A percentile compares a stretch with the other conserved stretches of the same genome.
Evolutionary conservation across 2,888 invertebrate genomes (phyloP).

Genomic region (Acrocyrtus sp.): DNA sequence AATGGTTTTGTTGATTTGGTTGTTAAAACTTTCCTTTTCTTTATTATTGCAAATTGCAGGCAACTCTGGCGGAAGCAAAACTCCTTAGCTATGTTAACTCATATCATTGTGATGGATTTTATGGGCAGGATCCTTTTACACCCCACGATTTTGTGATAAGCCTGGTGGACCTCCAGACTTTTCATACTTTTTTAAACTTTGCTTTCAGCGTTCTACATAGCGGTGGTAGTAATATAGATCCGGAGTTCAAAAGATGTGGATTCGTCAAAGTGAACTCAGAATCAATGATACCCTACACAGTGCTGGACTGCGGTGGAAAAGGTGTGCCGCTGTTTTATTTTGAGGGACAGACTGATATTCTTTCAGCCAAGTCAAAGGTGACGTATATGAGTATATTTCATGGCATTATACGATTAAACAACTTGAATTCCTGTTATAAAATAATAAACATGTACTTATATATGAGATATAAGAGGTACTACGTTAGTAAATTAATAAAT

Average conservation of each 20-base stretch:
- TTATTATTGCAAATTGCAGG: slow-evolving; percentile 57
- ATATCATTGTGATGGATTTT: slow-evolving; percentile 90
- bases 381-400: too few species aligned
- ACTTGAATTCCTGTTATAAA: too few species aligned
- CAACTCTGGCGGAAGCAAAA: slow-evolving; percentile 86
- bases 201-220: slow-evolving; percentile 75
- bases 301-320: slow-evolving; percentile 79
- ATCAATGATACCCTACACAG: slow-evolving; percentile 92
- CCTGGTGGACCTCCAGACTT: slow-evolving; percentile 86
- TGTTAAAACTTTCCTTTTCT: too few species aligned
- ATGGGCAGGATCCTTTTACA: slow-evolving; percentile 87
- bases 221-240: slow-evolving; percentile 62
- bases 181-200: slow-evolving; percentile 89
- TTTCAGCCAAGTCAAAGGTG: slow-evolving; percentile 87
- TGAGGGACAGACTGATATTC: slow-evolving; percentile 86
- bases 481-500: too few species aligned
- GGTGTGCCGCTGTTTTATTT: slow-evolving; percentile 93
- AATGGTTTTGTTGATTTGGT: too few species aligned
- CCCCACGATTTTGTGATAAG: slow-evolving; percentile 90
- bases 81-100: slow-evolving; percentile 92
- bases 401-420: too few species aligned
- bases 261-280: slow-evolving; percentile 93
- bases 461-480: too few species aligned
- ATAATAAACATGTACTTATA: too few species aligned
- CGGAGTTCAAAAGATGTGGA: slow-evolving; percentile 79